Percentiles rank a stretch among this genome's conserved stretches.
phyloP scores from a whole-genome alignment of 2,888 invertebrate species.

The Synergus itoensis region DNA sequence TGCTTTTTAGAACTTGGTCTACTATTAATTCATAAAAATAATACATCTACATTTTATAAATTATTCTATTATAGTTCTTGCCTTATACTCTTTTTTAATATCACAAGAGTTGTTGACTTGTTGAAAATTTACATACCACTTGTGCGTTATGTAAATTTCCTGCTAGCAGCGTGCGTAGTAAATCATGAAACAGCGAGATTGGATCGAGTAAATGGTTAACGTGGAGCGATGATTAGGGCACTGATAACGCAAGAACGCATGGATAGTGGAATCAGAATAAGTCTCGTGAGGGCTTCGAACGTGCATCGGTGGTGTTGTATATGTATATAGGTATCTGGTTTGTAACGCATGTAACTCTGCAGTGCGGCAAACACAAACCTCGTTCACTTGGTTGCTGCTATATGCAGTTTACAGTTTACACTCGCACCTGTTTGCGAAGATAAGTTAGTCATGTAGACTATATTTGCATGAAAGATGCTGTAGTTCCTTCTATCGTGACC shows the following conservation, averaged over 20 bases:
- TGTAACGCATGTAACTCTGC: conserved; percentile 56
- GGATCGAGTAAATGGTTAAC: conserved; percentile 51
- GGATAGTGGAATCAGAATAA: conserved; percentile 41
- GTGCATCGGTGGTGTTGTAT: conserved; percentile 22
- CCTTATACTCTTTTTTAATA: no score
- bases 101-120: no score
- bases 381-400: conserved; percentile 40
- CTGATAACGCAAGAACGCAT: conserved; percentile 49
- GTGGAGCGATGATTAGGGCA: conserved; percentile 42
- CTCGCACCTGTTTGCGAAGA: conserved; percentile 46
- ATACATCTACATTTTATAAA: no score
- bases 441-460: conserved; percentile 17
- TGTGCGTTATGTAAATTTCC: conserved; percentile 12
- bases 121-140: background rate
- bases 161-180: background rate
- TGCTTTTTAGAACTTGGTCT: no score
- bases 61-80: no score
- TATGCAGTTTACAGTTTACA: conserved; percentile 32
- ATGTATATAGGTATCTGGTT: conserved; percentile 6
- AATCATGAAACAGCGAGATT: conserved; percentile 50
- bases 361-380: conserved; percentile 65
- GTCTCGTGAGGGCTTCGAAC: conserved; percentile 46
- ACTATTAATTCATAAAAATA: no score
- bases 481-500: conserved; percentile 32
- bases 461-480: conserved; percentile 54